These are phyloP conservation scores for Xyliphius kryptos DNA, from an alignment of 2,113 vertebrate species.

Conservation along the genomic window DNA sequence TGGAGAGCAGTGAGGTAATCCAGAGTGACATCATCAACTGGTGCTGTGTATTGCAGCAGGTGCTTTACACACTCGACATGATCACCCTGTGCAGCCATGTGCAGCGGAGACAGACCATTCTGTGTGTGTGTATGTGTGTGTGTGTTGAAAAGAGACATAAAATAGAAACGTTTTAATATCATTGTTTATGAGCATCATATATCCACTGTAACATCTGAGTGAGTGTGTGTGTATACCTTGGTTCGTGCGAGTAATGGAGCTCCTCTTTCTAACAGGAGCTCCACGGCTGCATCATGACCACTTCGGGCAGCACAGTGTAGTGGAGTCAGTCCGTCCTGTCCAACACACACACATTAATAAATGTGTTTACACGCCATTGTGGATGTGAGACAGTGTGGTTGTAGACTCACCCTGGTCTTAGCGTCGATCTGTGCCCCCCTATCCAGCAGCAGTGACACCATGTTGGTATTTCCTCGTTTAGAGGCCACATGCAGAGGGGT, in stretches of 20 bases:
- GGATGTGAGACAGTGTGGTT: too few relatives aligned
- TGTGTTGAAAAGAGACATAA: too few relatives aligned
- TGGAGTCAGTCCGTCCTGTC: conserved; percentile 89
- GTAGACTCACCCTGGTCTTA: conserved; percentile 85
- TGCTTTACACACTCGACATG: conserved; percentile 94
- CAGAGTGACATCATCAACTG: conserved; percentile 92
- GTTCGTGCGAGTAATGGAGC: conserved; percentile 92
- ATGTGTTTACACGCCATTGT: too few relatives aligned
- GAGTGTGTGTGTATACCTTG: conserved; percentile 81
- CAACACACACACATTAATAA: conserved; percentile 16
- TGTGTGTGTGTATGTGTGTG: too few relatives aligned
- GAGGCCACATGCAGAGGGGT: conserved; percentile 95
- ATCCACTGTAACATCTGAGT: too few relatives aligned
- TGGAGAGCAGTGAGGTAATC: conserved; percentile 96
- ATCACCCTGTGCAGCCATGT: conserved; percentile 97
- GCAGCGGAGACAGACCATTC: conserved; percentile 93
- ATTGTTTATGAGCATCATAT: too few relatives aligned
- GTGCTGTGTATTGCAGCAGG: conserved; percentile 87
- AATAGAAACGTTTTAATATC: too few relatives aligned
- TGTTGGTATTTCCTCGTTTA: conserved; percentile 93
- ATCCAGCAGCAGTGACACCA: conserved; percentile 93
- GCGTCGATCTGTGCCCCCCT: conserved; percentile 93
- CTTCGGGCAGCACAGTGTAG: conserved; percentile 94
- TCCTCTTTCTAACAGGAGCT: conserved; percentile 83
- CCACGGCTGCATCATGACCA: conserved; percentile 88